phyloP scores from a whole-genome alignment of 1,140 invertebrate species.

The Drosophila ironensis region DNA sequence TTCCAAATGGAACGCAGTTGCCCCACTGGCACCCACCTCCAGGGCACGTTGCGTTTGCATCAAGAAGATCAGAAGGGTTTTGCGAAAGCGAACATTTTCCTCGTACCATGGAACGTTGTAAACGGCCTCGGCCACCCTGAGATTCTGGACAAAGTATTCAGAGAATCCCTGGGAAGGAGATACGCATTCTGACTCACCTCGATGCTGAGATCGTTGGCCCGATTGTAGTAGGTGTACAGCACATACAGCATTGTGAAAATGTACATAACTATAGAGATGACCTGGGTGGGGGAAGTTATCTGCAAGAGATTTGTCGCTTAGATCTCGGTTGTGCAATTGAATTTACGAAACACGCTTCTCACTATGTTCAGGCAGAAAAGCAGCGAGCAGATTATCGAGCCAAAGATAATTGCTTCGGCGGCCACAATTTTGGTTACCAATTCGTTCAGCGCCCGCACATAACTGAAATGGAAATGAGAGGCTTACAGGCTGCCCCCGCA shows the following conservation, averaged over 20 bases:
- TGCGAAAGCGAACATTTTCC: slow-evolving; percentile 48
- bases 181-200: slow-evolving; percentile 35
- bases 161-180: neutral
- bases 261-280: slow-evolving; percentile 67
- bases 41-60: slow-evolving; percentile 66
- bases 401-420: slow-evolving; percentile 71
- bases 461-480: slow-evolving; percentile 37
- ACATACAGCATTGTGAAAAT: slow-evolving; percentile 75
- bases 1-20: slow-evolving; percentile 53
- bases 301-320: neutral
- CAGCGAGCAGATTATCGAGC: slow-evolving; percentile 57
- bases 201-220: slow-evolving; percentile 68
- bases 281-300: slow-evolving; percentile 50
- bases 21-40: slow-evolving; percentile 57
- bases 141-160: slow-evolving; percentile 19
- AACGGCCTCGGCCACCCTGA: slow-evolving; percentile 44
- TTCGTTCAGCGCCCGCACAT: slow-evolving; percentile 51
- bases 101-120: slow-evolving; percentile 65
- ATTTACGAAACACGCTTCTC: neutral
- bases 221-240: slow-evolving; percentile 71
- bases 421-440: slow-evolving; percentile 62
- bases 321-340: too few relatives aligned
- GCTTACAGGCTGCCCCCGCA: neutral
- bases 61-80: slow-evolving; percentile 67
- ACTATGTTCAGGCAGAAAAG: slow-evolving; percentile 77